These are phyloP conservation scores for Drosophila koepferae DNA, from an alignment of 2,888 invertebrate genomes.

Conservation along the genomic window DNA sequence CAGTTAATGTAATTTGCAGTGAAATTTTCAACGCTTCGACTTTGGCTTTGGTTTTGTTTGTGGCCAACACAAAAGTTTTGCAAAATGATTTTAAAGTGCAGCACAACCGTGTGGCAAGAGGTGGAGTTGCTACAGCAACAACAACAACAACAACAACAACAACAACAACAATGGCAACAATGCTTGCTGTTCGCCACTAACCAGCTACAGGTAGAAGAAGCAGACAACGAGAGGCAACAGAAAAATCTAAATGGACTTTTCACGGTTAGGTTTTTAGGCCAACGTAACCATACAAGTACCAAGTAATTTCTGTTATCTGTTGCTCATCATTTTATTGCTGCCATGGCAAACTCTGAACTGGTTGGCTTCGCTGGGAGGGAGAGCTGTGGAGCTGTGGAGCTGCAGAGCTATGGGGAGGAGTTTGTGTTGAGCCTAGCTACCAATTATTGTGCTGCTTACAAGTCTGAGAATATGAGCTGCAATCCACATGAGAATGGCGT, in stretches of 20 bases:
- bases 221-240: slow-evolving; percentile 30
- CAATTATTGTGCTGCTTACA: slow-evolving; percentile 34
- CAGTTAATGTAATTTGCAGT: slow-evolving; percentile 69
- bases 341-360: slow-evolving; percentile 60
- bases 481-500: slow-evolving; percentile 31
- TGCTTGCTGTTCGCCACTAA: slow-evolving; percentile 23
- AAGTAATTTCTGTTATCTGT: slow-evolving; percentile 75
- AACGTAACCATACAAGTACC: slow-evolving; percentile 62
- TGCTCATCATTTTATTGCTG: slow-evolving; percentile 77
- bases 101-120: slow-evolving; percentile 52
- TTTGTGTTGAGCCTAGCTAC: slow-evolving; percentile 17
- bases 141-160: too few species aligned
- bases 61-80: slow-evolving; percentile 52
- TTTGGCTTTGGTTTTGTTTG: slow-evolving; percentile 55
- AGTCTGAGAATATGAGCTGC: slow-evolving; percentile 35
- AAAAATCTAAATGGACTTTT: slow-evolving; percentile 70
- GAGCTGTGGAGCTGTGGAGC: background rate
- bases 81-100: slow-evolving; percentile 76
- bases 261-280: slow-evolving; percentile 76
- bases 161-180: slow-evolving; percentile 30
- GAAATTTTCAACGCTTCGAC: slow-evolving; percentile 71
- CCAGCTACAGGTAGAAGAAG: slow-evolving; percentile 50
- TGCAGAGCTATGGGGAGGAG: slow-evolving; percentile 1
- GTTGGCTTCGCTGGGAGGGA: slow-evolving; percentile 33
- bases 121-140: slow-evolving; percentile 61